Evolutionary conservation across 2,797 vertebrate genomes (phyloP).

Genomic region (Enteromius afrohamiltoni): DNA sequence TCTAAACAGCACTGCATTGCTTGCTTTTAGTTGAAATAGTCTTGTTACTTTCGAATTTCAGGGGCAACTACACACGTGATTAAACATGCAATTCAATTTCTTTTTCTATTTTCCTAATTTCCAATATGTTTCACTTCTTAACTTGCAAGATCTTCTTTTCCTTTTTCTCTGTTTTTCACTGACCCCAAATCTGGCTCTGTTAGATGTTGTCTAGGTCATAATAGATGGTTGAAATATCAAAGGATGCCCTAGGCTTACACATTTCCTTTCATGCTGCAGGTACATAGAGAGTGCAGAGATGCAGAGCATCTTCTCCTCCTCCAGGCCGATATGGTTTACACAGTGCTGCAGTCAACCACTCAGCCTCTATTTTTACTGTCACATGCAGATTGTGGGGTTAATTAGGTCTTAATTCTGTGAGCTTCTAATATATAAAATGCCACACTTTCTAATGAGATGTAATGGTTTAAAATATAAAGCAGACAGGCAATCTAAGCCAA

Average conservation of each 20-base stretch:
- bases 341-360: conserved; percentile 52
- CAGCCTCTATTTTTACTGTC: conserved; percentile 65
- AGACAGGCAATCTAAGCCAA: conserved; percentile 53
- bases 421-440: conserved; percentile 65
- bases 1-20: background rate
- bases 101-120: background rate
- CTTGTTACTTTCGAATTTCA: background rate
- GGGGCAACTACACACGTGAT: background rate
- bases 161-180: conserved; percentile 70
- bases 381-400: conserved; percentile 68
- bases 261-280: conserved; percentile 76
- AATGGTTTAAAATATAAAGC: conserved; percentile 67
- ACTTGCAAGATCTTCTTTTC: conserved; percentile 33
- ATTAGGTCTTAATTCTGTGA: conserved; percentile 69
- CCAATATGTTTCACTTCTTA: conserved; percentile 13
- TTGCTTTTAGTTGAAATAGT: background rate
- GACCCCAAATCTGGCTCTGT: conserved; percentile 81
- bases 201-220: conserved; percentile 79
- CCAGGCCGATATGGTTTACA: conserved; percentile 58
- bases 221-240: conserved; percentile 82
- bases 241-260: conserved; percentile 81
- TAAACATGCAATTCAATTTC: background rate
- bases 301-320: background rate
- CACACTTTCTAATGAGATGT: conserved; percentile 67
- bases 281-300: conserved; percentile 65